Percentiles rank a stretch among this genome's conserved stretches.
These are phyloP conservation scores for Channa maculata DNA, from an alignment of 2,113 vertebrate species.

Conservation along the genomic window DNA sequence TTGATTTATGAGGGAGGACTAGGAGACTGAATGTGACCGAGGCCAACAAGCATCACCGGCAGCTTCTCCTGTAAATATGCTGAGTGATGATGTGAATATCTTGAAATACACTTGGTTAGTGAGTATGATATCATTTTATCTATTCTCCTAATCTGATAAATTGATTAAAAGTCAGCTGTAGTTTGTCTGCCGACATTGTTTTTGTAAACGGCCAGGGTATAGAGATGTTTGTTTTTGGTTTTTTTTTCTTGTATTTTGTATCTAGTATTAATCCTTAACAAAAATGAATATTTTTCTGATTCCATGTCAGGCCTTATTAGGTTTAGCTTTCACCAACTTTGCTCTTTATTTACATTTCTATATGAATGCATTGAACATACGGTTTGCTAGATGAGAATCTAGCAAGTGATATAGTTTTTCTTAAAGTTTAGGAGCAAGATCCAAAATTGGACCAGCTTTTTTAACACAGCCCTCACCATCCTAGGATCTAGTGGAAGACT, in stretches of 20 bases:
- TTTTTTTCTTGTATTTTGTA: neutral
- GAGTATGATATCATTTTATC: slow-evolving; percentile 33
- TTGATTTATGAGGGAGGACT: slow-evolving; percentile 71
- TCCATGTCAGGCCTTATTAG: neutral
- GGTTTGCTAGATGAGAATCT: neutral
- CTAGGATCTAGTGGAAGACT: slow-evolving; percentile 4
- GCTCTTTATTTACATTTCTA: too few relatives aligned
- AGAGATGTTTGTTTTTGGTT: too few relatives aligned
- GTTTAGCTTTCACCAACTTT: neutral
- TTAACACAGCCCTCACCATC: slow-evolving; percentile 6
- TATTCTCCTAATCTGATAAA: slow-evolving; percentile 15
- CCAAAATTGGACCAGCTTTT: neutral
- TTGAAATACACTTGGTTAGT: slow-evolving; percentile 24
- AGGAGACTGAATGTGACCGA: slow-evolving; percentile 48
- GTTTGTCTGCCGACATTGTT: slow-evolving; percentile 3
- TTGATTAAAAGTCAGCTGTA: slow-evolving; percentile 26
- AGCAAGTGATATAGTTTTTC: neutral
- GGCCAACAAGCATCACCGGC: slow-evolving; percentile 38
- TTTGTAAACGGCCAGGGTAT: neutral
- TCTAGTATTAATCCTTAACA: neutral
- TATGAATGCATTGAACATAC: neutral
- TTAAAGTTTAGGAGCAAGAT: neutral
- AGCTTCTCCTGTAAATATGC: slow-evolving; percentile 24
- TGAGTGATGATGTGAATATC: slow-evolving; percentile 25
- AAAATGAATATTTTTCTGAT: neutral